phyloP scores from a whole-genome alignment of 2,113 vertebrate genomes.

The Podilymbus podiceps region DNA sequence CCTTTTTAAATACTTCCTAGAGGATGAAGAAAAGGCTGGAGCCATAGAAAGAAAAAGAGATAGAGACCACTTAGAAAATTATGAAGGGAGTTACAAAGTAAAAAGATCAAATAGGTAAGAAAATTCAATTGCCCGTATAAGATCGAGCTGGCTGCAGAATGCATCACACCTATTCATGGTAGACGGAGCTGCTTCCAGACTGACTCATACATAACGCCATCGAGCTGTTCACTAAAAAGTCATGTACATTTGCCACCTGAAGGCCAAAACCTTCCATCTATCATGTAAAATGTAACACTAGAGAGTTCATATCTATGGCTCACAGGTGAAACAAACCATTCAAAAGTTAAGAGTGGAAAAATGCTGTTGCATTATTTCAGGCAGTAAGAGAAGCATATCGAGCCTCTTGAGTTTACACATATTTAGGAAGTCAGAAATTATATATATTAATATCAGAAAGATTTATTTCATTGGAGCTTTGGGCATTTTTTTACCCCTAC shows the following conservation, averaged over 20 bases:
- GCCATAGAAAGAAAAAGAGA: neutral
- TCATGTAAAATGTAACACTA: neutral
- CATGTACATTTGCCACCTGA: neutral
- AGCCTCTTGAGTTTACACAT: neutral
- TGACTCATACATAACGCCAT: neutral
- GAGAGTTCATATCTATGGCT: neutral
- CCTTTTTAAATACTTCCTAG: neutral
- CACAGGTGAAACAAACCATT: neutral
- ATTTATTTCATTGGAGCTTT: neutral
- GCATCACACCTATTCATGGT: neutral
- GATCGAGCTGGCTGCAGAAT: neutral
- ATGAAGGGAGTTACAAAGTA: neutral
- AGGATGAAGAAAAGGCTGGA: neutral
- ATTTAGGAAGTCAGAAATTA: neutral
- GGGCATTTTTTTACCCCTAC: rapidly evolving
- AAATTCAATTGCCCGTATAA: constrained; percentile 14
- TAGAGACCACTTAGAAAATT: neutral
- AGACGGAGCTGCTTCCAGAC: neutral
- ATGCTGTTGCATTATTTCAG: neutral
- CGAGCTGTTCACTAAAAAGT: neutral
- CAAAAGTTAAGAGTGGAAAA: neutral
- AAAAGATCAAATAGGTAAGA: neutral
- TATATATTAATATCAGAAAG: neutral
- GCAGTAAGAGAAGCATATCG: neutral
- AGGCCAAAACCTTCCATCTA: neutral